Evolutionary conservation across 2,888 invertebrate species (phyloP), one percentile per base, ranked within the genome.

Genomic region (Diarsia mendica): DNA sequence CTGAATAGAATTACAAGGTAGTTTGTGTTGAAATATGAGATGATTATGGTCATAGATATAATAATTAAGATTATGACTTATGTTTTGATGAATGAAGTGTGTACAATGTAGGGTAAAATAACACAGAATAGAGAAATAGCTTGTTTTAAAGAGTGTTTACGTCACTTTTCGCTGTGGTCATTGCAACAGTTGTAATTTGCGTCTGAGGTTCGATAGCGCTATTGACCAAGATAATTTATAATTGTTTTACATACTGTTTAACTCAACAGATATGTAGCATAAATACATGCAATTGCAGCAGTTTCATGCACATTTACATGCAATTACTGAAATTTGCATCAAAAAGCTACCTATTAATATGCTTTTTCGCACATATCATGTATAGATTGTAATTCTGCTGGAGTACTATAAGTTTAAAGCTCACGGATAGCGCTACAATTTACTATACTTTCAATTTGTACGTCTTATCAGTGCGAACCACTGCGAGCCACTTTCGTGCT

Each of bases 1-100:
- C 18, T 51, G 51, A 60, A 79, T 65, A 60, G 33, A 51, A 72
- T 65, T 49, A 65, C 18, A 28, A 65, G 23, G 51, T n/a, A 61
- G 28, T 28, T 28, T 28, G 28, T 2, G 28, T 28, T 28, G 28
- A 28, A 28, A 28, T 28, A 28, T 28, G 28, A 28, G 28, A 28
- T 28, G 28, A 28, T 28, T 28, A 28, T 28, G 28, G 28, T 28
- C 28, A 28, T 28, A 28, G 28, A n/a, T n/a, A n/a, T 28, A 28
- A 2, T 28, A 28, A 28, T 2, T 28, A 28, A 28, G 2, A 28
- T 28, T 1, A 28, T 28, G 28, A 28, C 28, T 28, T 28, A 28
- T 28, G 10, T 53, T 72, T 20, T 49, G 64, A 28, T 65, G 51
- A 48, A 6, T 39, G 44, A 44, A 60, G 8, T 44, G 0, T 13